phyloP scores from a whole-genome alignment of 1,140 invertebrate genomes.

The Drosophila bipectinata region DNA sequence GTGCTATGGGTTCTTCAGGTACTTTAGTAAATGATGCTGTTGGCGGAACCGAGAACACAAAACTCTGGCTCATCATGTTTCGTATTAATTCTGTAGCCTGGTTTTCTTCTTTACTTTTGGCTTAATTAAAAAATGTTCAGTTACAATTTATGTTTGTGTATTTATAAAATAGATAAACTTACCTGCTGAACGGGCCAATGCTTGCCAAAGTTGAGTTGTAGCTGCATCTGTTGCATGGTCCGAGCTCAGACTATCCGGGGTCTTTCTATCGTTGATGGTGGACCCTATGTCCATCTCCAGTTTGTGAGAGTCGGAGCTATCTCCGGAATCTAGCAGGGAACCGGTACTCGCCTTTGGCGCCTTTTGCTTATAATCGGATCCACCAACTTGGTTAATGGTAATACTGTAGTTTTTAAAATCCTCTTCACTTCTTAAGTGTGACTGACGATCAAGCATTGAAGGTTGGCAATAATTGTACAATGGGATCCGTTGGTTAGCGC shows the following conservation, averaged over 20 bases:
- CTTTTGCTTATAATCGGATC: constrained; percentile 52
- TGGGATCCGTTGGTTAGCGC: constrained; percentile 47
- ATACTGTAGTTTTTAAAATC: constrained; percentile 68
- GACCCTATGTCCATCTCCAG: constrained; percentile 79
- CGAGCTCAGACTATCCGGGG: constrained; percentile 86
- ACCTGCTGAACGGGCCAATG: constrained; percentile 84
- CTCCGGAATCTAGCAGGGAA: constrained; percentile 64
- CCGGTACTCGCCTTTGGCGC: constrained; percentile 39
- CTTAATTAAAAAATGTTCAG: constrained; percentile 20
- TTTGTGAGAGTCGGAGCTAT: constrained; percentile 79
- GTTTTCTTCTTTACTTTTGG: constrained; percentile 84
- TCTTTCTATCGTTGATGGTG: constrained; percentile 68
- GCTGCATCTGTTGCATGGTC: constrained; percentile 85
- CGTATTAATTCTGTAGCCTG: constrained; percentile 90
- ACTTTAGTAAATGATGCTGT: constrained; percentile 65
- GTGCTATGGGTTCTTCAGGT: constrained; percentile 79
- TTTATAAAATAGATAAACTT: constrained; percentile 42
- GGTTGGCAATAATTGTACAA: constrained; percentile 55
- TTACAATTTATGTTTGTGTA: background rate
- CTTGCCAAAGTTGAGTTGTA: constrained; percentile 86
- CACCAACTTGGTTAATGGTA: constrained; percentile 57
- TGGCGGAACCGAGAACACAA: constrained; percentile 87
- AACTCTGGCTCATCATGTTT: constrained; percentile 89
- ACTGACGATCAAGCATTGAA: constrained; percentile 60
- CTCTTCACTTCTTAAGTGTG: constrained; percentile 45